Conservation (phyloP, 2,797 vertebrate species). For the Tenualosa ilisha region DNA sequence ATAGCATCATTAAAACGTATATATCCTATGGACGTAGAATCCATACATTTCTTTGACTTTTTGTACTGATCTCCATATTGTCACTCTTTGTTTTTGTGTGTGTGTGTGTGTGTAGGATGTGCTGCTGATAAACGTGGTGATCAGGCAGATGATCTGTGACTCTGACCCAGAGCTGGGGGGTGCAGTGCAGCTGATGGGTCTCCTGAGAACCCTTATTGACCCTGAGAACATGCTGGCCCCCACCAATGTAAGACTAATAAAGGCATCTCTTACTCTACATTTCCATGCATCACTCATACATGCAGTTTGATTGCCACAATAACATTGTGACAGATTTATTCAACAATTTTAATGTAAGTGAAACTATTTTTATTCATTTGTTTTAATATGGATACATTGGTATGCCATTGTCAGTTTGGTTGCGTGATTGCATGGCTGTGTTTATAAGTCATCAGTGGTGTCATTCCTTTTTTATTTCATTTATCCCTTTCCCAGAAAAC, state of each 20-base stretch:
- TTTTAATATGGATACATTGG: too few species aligned
- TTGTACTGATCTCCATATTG: neutral
- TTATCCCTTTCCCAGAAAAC: neutral
- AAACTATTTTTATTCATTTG: neutral
- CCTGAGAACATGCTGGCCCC: constrained; percentile 99
- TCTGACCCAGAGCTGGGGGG: constrained; percentile 96
- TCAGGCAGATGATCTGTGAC: constrained; percentile 99
- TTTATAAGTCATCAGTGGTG: neutral
- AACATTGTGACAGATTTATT: neutral
- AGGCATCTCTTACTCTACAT: too few species aligned
- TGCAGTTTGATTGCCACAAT: neutral
- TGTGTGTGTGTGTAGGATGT: constrained; percentile 82
- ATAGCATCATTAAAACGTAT: too few species aligned
- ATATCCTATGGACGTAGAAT: too few species aligned
- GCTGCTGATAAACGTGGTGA: constrained; percentile 96
- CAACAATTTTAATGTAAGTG: neutral
- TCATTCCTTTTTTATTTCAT: neutral
- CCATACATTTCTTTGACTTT: too few species aligned
- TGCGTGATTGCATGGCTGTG: too few species aligned
- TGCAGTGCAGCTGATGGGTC: constrained; percentile 96
- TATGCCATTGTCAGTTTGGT: too few species aligned
- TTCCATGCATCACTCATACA: neutral
- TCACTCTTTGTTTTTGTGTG: neutral
- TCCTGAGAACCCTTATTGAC: constrained; percentile 95
- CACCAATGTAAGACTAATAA: constrained; percentile 83